phyloP scores from a whole-genome alignment of 1,140 invertebrate genomes.

The Euglossa dilemma region DNA sequence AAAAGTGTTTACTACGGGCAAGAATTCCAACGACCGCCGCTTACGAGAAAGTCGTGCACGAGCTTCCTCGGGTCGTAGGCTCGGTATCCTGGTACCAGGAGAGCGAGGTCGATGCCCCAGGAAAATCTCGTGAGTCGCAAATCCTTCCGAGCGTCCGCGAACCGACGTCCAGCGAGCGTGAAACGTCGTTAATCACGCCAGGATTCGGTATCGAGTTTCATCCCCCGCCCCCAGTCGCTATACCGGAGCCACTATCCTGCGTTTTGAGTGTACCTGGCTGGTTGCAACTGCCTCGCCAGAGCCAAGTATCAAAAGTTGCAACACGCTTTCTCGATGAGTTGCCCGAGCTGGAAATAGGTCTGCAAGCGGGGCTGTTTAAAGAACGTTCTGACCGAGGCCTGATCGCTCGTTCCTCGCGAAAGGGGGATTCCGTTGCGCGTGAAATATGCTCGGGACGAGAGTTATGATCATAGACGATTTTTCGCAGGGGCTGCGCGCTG shows the following conservation, averaged over 20 bases:
- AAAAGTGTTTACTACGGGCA: conserved; percentile 60
- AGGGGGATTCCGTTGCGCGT: not conserved
- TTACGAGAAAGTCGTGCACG: conserved; percentile 64
- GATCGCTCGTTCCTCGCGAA: not conserved
- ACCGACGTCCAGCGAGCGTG: conserved; percentile 76
- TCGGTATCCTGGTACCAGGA: conserved; percentile 44
- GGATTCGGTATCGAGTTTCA: conserved; percentile 81
- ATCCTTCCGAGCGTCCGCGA: conserved; percentile 73
- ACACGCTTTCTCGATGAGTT: conserved; percentile 21
- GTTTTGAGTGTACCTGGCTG: conserved; percentile 37
- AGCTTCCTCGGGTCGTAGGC: conserved; percentile 50
- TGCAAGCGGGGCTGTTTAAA: not conserved
- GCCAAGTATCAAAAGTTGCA: conserved; percentile 18
- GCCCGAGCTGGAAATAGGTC: not conserved
- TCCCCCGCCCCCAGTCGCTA: conserved; percentile 61
- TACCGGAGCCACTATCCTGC: conserved; percentile 34
- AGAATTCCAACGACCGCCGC: conserved; percentile 56
- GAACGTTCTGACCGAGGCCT: not conserved
- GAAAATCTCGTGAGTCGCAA: conserved; percentile 78
- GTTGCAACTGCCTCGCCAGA: not conserved
- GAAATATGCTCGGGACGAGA: not conserved
- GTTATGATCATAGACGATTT: too few relatives aligned
- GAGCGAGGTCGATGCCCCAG: conserved; percentile 72
- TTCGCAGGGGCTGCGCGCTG: too few relatives aligned
- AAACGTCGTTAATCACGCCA: conserved; percentile 79